A percentile compares a stretch with the other conserved stretches of the same genome.
These are phyloP conservation scores for Brachionus koreanus DNA, from an alignment of 1,140 invertebrate species.

Conservation along the genomic window DNA sequence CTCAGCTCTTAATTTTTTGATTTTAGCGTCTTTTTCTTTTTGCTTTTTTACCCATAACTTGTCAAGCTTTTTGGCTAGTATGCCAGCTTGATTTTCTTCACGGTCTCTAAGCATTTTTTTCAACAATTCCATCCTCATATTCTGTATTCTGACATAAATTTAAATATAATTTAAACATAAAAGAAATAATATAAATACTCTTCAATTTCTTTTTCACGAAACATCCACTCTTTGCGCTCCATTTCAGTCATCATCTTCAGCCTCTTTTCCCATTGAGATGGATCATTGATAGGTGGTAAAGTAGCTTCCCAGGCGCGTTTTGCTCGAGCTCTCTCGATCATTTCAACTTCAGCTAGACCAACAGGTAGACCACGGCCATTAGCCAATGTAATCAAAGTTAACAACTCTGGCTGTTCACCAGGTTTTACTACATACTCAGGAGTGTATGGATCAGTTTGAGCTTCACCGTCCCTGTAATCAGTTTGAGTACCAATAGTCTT, in stretches of 20 bases:
- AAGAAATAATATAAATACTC: slow-evolving; percentile 49
- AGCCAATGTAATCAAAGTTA: slow-evolving; percentile 64
- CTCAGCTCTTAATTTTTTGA: slow-evolving; percentile 56
- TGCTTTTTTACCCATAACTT: slow-evolving; percentile 57
- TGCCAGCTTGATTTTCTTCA: slow-evolving; percentile 57
- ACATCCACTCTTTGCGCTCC: slow-evolving; percentile 66
- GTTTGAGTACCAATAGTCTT: slow-evolving; percentile 66
- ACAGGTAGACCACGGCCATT: slow-evolving; percentile 66
- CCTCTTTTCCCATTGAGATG: slow-evolving; percentile 61
- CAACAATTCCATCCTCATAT: slow-evolving; percentile 55
- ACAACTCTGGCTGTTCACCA: slow-evolving; percentile 63
- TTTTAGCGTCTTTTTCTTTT: slow-evolving; percentile 53
- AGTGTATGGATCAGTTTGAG: slow-evolving; percentile 73
- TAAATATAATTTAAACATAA: neutral
- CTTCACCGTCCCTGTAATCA: slow-evolving; percentile 69
- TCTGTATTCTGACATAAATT: slow-evolving; percentile 51
- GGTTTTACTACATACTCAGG: slow-evolving; percentile 63
- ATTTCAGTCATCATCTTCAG: slow-evolving; percentile 64
- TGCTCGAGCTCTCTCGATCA: slow-evolving; percentile 53
- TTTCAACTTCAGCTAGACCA: slow-evolving; percentile 61
- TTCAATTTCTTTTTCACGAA: slow-evolving; percentile 64
- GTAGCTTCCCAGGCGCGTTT: slow-evolving; percentile 63
- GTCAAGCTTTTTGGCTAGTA: slow-evolving; percentile 57
- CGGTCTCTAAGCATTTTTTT: slow-evolving; percentile 56
- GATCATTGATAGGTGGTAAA: slow-evolving; percentile 61